Conservation (phyloP, 2,113 vertebrate genomes). For the Myodes glareolus region DNA sequence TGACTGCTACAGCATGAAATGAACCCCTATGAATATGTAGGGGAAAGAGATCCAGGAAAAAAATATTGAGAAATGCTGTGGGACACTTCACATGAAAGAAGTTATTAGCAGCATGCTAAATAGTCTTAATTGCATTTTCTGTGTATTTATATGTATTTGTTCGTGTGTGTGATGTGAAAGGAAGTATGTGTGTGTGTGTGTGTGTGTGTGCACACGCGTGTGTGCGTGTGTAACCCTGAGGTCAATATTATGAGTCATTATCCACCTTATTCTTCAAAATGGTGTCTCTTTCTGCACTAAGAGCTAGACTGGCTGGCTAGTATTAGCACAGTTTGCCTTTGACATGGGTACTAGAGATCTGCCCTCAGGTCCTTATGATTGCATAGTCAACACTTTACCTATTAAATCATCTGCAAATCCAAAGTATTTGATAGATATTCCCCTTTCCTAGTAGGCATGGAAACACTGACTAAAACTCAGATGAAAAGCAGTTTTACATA, state of each 20-base stretch:
- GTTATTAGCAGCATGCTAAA: not conserved
- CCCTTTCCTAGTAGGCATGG: not conserved
- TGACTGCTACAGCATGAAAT: slow-evolving; percentile 2
- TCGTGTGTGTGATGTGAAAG: not conserved
- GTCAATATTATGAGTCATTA: not conserved
- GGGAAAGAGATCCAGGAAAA: not conserved
- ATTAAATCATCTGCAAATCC: not conserved
- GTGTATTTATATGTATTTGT: not conserved
- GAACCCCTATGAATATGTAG: not conserved
- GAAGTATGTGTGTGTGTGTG: not conserved
- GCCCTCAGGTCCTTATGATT: too few relatives aligned
- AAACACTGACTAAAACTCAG: not conserved
- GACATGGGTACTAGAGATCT: not conserved
- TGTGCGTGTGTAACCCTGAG: not conserved
- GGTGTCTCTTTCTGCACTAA: too few relatives aligned
- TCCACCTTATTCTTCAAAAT: not conserved
- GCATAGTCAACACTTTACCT: not conserved
- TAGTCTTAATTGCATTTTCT: not conserved
- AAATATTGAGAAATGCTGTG: not conserved
- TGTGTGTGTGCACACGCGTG: not conserved
- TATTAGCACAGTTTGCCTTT: not conserved
- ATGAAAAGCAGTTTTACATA: not conserved
- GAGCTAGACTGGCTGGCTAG: too few relatives aligned
- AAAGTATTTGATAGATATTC: not conserved
- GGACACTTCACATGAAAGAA: not conserved